phyloP scores from a whole-genome alignment of 2,113 vertebrate genomes.

The Oxygymnocypris stewartii region DNA sequence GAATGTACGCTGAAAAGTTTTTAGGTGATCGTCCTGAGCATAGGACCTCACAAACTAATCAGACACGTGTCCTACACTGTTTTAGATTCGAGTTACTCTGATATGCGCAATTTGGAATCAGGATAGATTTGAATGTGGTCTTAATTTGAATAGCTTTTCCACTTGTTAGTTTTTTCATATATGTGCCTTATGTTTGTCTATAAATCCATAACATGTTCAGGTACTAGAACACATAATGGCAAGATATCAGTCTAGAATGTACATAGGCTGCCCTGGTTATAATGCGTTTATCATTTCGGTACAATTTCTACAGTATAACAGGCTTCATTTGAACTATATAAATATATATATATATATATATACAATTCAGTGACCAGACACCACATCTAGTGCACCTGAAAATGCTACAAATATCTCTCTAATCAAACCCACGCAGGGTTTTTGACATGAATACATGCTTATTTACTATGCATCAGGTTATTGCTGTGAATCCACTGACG shows the following conservation, averaged over 20 bases:
- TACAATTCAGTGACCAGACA: conserved; percentile 15
- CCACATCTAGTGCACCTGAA: not conserved
- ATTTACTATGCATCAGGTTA: conserved; percentile 80
- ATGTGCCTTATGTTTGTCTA: conserved; percentile 82
- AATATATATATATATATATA: not conserved
- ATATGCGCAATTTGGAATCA: not conserved
- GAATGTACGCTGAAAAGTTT: conserved; percentile 26
- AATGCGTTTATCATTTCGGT: not conserved
- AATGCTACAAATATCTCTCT: not conserved
- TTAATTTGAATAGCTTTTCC: conserved; percentile 48
- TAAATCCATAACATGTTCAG: conserved; percentile 72
- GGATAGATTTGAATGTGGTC: conserved; percentile 37
- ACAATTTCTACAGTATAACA: not conserved
- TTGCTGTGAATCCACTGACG: conserved; percentile 72
- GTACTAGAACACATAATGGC: conserved; percentile 44
- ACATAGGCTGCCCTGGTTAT: conserved; percentile 10
- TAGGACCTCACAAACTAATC: conserved; percentile 20
- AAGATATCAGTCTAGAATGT: conserved; percentile 10
- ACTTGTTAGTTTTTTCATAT: conserved; percentile 65
- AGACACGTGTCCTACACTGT: conserved; percentile 28
- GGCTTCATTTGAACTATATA: conserved; percentile 4
- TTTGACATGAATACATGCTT: conserved; percentile 41
- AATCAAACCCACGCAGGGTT: not conserved
- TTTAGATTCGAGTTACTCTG: conserved; percentile 24
- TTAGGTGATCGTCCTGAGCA: not conserved